Base-by-base conservation (phyloP, 2,888 invertebrate species). In the Thumatha senex region DNA sequence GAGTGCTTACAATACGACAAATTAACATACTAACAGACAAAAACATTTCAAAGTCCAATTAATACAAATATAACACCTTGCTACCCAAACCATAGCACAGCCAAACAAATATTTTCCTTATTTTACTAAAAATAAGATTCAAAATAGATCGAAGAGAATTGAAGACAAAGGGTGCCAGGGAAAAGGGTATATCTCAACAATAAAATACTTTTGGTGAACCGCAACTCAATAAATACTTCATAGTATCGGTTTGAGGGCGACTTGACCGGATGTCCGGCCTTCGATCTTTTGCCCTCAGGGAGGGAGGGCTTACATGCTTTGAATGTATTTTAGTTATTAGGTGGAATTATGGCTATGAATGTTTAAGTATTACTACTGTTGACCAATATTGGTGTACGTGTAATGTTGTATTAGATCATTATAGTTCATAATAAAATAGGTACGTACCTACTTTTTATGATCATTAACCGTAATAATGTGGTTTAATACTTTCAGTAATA, bases 151-250 rank as follows among this genome's bases (percentile, higher is more conserved):
- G 56, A 49, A 40, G 5, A 11, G 5, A n/a, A 38, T 13, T 30
- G 56, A 64, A 63, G 67, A 70, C 62, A 73, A 74, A 71, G 69
- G 72, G 76, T 61, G 71, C 64, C 49, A 14, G 53, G 66, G 67
- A 75, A 77, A 89, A 86, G 85, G 88, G 83, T 82, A 76, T 78
- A 83, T 78, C 76, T 84, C 74, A 73, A 89, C 87, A 88, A 89
- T 89, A 84, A 86, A 90, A 89, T 89, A 88, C 83, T 75, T 89
- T 83, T 70, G 91, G 90, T 88, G 73, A 82, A 77, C 91, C 91
- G 77, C 91, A 88, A 84, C 86, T 89, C 89, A 85, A 91, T 91
- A 91, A 91, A 91, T 91, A 91, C 90, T 88, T 90, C 87, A 89
- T 89, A 87, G 87, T 88, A 89, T 86, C 86, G 84, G 86, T 82